Evolutionary conservation across 2,888 invertebrate species (phyloP), one percentile per base, ranked within the genome.

Genomic region (Lampropteryx suffumata): DNA sequence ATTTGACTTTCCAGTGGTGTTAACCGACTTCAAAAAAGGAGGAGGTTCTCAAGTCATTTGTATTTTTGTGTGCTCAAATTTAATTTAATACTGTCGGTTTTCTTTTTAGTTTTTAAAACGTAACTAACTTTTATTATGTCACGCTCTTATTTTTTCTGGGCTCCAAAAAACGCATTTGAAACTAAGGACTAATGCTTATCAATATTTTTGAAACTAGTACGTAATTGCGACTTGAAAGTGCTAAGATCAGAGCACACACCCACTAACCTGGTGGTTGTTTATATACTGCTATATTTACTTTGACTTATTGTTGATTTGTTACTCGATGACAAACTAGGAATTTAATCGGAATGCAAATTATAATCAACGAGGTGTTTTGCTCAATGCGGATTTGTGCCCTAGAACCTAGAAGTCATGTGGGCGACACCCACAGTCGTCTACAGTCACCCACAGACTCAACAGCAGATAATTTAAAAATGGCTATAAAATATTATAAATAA

Each of bases 361-460:
- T 32, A 45, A 26, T 24, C 28, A 21, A 43, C 50, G 47, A 43
- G 52, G 53, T 48, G 59, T 52, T 59, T 47, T 53, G 48, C 49
- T 45, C 50, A 59, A 59, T 59, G 59, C 61, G 61, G 59, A 61
- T 55, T 59, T 59, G 36, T 43, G 47, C 47, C 59, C 53, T 59
- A 54, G 51, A 55, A 45, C 57, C 53, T 52, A 61, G 39, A 37
- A n/a, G 37, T 5, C 8, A 24, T 28, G 61, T 59, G 53, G 61
- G 59, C 50, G 57, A 50, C 55, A 42, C 59, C 55, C 57, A 59
- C 59, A 34, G 32, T 27, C 35, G 41, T 29, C 49, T 49, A 43
- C 35, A 50, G 47, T 50, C 50, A 51, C 52, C 55, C 55, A 55
- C 46, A 14, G 27, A 7, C 35, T 28, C 32, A 7, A 28, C 28